Base-by-base conservation (phyloP, 2,888 invertebrate genomes). In the Tyria jacobaeae region DNA sequence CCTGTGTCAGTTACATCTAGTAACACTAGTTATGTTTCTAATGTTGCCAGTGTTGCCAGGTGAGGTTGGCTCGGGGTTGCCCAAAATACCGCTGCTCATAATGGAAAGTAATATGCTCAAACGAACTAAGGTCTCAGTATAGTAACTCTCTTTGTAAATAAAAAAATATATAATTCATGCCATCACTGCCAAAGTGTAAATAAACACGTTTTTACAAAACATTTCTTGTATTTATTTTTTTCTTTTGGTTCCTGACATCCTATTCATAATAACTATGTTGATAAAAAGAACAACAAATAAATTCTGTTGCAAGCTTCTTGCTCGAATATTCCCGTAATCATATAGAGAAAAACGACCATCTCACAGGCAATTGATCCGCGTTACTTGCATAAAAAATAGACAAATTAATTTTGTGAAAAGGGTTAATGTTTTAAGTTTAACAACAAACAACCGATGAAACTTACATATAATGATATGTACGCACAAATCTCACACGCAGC, bases 111-210 rank as follows among this genome's bases (percentile, higher is more conserved):
- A 70, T 71, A 77, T 73, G 80, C 79, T 78, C 81, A 84, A 86
- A 79, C 79, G 86, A 55, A 84, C 82, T 84, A 89, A 86, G 91
- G 91, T 92, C 90, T 92, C 91, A 90, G 78, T 82, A 73, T 84
- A 83, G 92, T 92, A 93, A 94, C 92, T 94, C 93, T 94, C 93
- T 92, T 91, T 94, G 90, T 92, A 90, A 87, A 89, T 90, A 90
- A 84, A 88, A 77, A 75, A 63, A 65, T 15, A 34, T 64, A 64
- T 75, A 66, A 64, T 81, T 87, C 84, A 91, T 88, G 89, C 90
- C 91, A 91, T 91, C 92, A 94, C 92, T 92, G 92, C 93, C 93
- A 94, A 93, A 94, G 93, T 93, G 93, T 93, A 91, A 93, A 92
- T 92, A 92, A 93, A 93, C 85, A 91, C 88, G 79, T 82, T 87